These are phyloP conservation scores for Eufriesea mexicana DNA, from an alignment of 1,140 invertebrate species.

Conservation along the genomic window DNA sequence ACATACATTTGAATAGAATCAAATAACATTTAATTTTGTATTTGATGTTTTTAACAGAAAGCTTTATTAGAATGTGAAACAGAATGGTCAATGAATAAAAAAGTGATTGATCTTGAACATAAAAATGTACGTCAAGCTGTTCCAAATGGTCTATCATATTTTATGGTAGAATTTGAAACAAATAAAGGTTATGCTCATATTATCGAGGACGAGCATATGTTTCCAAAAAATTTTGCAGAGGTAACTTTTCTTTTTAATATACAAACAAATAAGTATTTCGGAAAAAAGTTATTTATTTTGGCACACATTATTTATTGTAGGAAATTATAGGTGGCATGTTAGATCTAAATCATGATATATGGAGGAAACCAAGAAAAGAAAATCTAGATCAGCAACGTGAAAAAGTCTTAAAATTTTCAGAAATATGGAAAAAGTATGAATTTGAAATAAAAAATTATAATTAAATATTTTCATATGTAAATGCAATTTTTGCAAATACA, in stretches of 20 bases:
- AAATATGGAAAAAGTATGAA: conserved; percentile 87
- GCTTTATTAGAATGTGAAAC: conserved; percentile 96
- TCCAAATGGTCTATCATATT: conserved; percentile 97
- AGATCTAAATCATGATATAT: conserved; percentile 91
- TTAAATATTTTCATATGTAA: neutral
- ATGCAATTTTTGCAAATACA: neutral
- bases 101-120: conserved; percentile 92
- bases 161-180: conserved; percentile 95
- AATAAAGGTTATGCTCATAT: conserved; percentile 96
- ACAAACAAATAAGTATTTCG: conserved; percentile 37
- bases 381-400: conserved; percentile 87
- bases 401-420: conserved; percentile 87
- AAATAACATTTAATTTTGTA: conserved; percentile 9
- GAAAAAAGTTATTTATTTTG: conserved; percentile 26
- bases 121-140: conserved; percentile 91
- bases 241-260: conserved; percentile 80
- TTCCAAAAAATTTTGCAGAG: conserved; percentile 95
- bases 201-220: conserved; percentile 95
- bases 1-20: neutral
- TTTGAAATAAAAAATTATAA: conserved; percentile 48
- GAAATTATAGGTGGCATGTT: conserved; percentile 98
- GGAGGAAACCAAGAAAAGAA: conserved; percentile 91
- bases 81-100: conserved; percentile 98
- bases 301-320: conserved; percentile 81
- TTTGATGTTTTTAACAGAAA: conserved; percentile 93